These are phyloP conservation scores for Balaenoptera acutorostrata DNA, from an alignment of 2,113 vertebrate species.

Conservation along the genomic window DNA sequence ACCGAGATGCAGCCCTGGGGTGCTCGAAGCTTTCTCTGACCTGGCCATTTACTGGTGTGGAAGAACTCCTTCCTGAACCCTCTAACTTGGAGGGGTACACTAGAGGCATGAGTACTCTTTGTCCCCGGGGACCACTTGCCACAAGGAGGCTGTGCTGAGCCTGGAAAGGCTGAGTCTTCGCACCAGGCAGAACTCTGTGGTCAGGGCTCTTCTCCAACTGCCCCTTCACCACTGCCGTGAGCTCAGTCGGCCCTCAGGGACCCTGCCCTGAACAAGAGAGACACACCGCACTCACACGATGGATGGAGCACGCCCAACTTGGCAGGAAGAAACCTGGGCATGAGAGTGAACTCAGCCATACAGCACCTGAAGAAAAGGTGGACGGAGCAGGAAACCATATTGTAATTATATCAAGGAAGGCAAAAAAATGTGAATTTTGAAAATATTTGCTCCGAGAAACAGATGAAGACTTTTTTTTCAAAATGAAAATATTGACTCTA, in stretches of 20 bases:
- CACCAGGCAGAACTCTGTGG: background rate
- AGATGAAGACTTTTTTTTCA: background rate
- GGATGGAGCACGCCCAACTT: accelerated
- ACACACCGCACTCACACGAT: accelerated
- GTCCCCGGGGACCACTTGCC: background rate
- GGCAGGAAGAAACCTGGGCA: background rate
- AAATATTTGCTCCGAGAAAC: background rate
- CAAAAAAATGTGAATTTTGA: background rate
- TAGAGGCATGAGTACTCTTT: background rate
- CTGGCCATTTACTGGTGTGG: background rate
- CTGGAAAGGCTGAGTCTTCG: background rate
- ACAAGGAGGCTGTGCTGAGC: background rate
- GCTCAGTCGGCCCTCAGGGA: background rate
- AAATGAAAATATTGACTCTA: background rate
- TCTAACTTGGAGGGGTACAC: background rate
- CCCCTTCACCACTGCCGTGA: accelerated
- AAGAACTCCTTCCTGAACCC: background rate
- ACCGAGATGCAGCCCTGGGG: background rate
- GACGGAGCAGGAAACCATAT: background rate
- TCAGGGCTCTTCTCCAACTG: background rate
- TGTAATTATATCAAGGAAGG: background rate
- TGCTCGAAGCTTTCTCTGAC: background rate
- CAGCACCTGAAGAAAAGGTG: background rate
- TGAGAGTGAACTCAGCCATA: background rate
- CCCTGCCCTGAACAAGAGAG: background rate